Percentiles rank a stretch among this genome's conserved stretches.
Evolutionary conservation across 2,797 vertebrate genomes (phyloP).

Genomic region (Cyprinodon diabolis): DNA sequence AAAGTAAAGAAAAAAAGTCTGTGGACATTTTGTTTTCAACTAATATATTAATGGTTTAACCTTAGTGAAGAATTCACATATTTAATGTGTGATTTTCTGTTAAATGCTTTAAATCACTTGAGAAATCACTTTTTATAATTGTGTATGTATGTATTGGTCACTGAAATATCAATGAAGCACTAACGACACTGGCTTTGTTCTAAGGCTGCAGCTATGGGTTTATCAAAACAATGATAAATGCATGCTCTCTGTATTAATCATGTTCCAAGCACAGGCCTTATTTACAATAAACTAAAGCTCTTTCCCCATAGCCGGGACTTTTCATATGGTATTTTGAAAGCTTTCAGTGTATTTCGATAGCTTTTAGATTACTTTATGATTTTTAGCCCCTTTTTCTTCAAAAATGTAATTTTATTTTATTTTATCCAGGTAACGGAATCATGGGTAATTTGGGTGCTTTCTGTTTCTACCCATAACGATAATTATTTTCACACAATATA

Average conservation of each 20-base stretch:
- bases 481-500: too few relatives aligned
- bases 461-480: too few relatives aligned
- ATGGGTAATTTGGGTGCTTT: too few relatives aligned
- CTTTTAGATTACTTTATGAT: too few relatives aligned
- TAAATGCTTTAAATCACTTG: background rate
- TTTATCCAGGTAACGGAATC: too few relatives aligned
- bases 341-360: too few relatives aligned
- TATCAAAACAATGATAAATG: background rate
- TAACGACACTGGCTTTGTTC: background rate
- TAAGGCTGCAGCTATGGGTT: background rate
- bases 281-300: background rate
- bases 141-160: background rate
- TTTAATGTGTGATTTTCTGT: background rate
- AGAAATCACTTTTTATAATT: background rate
- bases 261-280: background rate
- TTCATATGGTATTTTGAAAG: too few relatives aligned
- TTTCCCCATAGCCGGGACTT: too few relatives aligned
- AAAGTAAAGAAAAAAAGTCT: conserved; percentile 28
- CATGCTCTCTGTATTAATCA: background rate
- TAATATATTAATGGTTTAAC: background rate
- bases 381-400: too few relatives aligned
- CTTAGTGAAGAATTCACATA: background rate
- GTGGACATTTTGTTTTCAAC: conserved; percentile 12
- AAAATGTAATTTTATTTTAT: too few relatives aligned
- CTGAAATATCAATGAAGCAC: background rate